Base-by-base conservation (phyloP, 2,888 invertebrate species). In the Rapana venosa region DNA sequence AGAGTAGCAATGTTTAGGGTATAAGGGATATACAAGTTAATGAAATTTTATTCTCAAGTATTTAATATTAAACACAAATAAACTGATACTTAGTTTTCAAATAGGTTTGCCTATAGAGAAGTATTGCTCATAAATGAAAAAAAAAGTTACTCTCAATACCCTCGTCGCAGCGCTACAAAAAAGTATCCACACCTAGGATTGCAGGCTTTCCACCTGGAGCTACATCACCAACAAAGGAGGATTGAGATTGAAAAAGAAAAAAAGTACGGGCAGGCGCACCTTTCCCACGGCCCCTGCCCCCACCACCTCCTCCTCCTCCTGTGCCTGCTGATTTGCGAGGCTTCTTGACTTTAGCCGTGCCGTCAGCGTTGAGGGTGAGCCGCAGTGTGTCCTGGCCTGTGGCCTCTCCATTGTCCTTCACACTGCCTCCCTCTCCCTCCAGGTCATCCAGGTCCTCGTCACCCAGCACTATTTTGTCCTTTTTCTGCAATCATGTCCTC, bases 381-480 rank as follows among this genome's bases (percentile, higher is more conserved):
- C 92, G 92, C 88, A 91, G 90, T 1, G 93, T 93, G 86, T 94
- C 93, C n/a, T 79, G 90, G n/a, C 87, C 83, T 20, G 81, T 90
- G n/a, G 36, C 84, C 30, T 70, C 90, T 11, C 84, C 89, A 35
- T 92, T 91, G 30, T 91, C 90, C 47, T 90, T 91, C 85, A 91
- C 84, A 36, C 88, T 91, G 30, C 87, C 91, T 35, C 87, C 90
- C 5, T 91, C 90, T 36, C 92, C 92, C 22, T 91, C 91, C 32
- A 92, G 91, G 17, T 91, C 92, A 26, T 92, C 92, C 32, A 92
- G 90, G 0, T 92, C 93, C 22, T 90, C 91, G 15, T 92, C 91
- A 36, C 92, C 93, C 90, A 93, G 93, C 77, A 92, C 92, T 90
- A 93, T 93, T 1, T 93, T 92, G 56, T 92, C 92, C 90, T 93